Evolutionary conservation across 2,113 vertebrate species (phyloP), one percentile per base, ranked within the genome.

Genomic region (Nettapus auritus): DNA sequence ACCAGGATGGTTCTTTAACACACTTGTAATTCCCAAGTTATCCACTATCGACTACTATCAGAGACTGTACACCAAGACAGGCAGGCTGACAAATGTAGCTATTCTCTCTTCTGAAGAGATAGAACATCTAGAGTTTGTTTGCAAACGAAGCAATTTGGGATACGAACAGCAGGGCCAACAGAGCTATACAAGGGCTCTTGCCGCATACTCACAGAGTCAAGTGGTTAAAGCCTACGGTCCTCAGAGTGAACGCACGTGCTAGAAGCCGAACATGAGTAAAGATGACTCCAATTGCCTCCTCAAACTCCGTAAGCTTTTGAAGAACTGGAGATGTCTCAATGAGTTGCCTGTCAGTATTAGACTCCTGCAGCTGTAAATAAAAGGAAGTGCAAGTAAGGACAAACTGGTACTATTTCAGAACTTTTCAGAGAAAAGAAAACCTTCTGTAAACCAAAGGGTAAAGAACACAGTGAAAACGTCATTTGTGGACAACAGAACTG

Each of bases 201-300:
- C 25, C 89, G 36, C 48, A n/a, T 70, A 99, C 99, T 99, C 96
- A 99, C 99, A 99, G 98, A 38, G 99, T 99, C 97, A 99, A 98
- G 94, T 99, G 99, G 98, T 99, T 99, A 98, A 99, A 99, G 96
- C 99, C 99, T 34, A 99, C 99, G 17, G 99, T 99, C 95, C 99
- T 98, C 96, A 99, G 94, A 13, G 99, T 99, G 98, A 99, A 99
- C 0, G 99, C 99, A 68, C 99, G 97, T 62, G 99, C 99, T 71
- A 99, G 96, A 42, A 99, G 99, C 15, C 99, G 98, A 81, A 99
- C 99, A 0, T 99, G 99, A 38, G 99, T 99, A 96, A 99, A 99
- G 94, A 99, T 86, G 4, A 99, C 99, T 33, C 99, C 99, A 48
- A 99, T 99, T 23, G 99, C 97, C 2, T 98, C 98, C 96, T 99